Base-by-base conservation (phyloP, 2,113 vertebrate genomes). In the Entelurus aequoreus region DNA sequence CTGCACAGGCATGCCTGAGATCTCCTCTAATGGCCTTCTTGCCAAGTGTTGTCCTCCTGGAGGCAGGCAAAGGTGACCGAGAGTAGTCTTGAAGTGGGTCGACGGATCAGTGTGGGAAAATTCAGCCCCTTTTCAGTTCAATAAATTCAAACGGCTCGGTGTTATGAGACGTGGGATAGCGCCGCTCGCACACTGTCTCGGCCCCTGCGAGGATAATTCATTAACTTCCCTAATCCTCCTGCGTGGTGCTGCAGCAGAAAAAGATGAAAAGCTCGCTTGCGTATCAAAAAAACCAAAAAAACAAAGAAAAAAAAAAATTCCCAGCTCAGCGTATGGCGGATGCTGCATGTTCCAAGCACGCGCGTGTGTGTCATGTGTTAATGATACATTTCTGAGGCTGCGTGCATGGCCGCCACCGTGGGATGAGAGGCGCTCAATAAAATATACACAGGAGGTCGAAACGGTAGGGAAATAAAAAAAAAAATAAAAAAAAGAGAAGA, bases 341-440 rank as follows among this genome's bases (percentile, higher is more conserved):
- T 76, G 74, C 77, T 83, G 68, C 74, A 86, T 84, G 84, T 76
- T 81, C 68, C 75, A 80, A 65, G 69, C 80, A 11, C 0, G 19
- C 2, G 9, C 6, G 74, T 88, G 86, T 72, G 63, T 67, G 68
- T 78, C 76, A 74, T 40, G 73, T 85, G 83, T 88, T 91, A 91
- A 91, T 90, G 88, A 90, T 90, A 92, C 88, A 91, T 92, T 92
- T 91, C 88, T 80, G 87, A 75, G 80, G 86, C 77, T 53, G 79
- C 74, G 54, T 9, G 74, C 40, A 54, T 46, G 42, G 42, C 11
- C 74, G 67, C 72, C 65, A 69, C 86, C 73, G 78, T 82, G 84
- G 89, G 90, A 91, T 90, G 88, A 90, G 88, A 90, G 77, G 85
- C 81, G 90, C 86, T 92, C 90, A 90, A 92, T 91, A 91, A 91